Percentiles rank a stretch among this genome's conserved stretches.
Evolutionary conservation across 1,140 invertebrate species (phyloP).

Genomic region (Thalassaphorura encarpata): DNA sequence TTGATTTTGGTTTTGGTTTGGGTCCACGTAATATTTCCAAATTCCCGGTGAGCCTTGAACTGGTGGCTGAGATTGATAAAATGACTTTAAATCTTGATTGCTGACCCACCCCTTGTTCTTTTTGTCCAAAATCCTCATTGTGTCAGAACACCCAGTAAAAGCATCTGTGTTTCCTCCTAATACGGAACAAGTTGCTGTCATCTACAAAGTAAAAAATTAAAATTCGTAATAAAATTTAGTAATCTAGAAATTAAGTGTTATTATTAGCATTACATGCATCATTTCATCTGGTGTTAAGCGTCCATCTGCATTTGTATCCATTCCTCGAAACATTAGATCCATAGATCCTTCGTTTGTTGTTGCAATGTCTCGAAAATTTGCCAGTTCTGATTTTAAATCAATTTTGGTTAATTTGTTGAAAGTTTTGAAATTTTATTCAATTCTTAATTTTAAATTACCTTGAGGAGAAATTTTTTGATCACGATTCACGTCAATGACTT

Average conservation of each 20-base stretch:
- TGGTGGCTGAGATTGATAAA: background rate
- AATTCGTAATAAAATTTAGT: too few relatives aligned
- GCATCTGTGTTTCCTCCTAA: background rate
- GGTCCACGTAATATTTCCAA: background rate
- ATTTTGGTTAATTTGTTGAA: too few relatives aligned
- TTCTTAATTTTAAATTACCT: too few relatives aligned
- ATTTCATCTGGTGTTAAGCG: background rate
- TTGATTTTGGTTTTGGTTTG: too few relatives aligned
- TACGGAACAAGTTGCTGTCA: background rate
- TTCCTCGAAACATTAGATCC: background rate
- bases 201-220: too few relatives aligned
- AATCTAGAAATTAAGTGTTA: too few relatives aligned
- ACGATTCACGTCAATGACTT: background rate
- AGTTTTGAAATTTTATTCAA: too few relatives aligned
- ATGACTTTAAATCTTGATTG: background rate
- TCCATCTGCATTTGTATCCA: background rate
- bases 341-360: background rate
- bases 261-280: too few relatives aligned
- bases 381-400: too few relatives aligned
- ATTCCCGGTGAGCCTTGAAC: background rate
- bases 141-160: background rate
- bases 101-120: background rate
- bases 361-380: background rate
- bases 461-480: background rate
- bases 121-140: background rate